A percentile compares a stretch with the other conserved stretches of the same genome.
These are phyloP conservation scores for Drosophila kambysellisi DNA, from an alignment of 2,888 invertebrate species.

Conservation along the genomic window DNA sequence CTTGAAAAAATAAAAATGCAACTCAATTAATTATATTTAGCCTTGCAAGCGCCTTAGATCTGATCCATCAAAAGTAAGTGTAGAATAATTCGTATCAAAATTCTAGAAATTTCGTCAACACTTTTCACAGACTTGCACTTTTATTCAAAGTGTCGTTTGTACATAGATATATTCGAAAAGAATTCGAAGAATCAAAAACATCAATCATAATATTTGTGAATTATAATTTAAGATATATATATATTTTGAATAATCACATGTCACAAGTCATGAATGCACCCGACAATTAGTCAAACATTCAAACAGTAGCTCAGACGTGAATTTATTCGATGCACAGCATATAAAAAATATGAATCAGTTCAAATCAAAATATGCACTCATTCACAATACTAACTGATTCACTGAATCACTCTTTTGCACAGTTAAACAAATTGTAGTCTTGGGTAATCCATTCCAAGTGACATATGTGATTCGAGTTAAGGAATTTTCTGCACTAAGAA, in stretches of 20 bases:
- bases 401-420: not conserved
- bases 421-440: not conserved
- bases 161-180: not conserved
- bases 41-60: constrained; percentile 78
- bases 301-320: constrained; percentile 5
- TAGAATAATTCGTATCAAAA: constrained; percentile 36
- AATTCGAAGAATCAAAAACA: not conserved
- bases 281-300: not conserved
- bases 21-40: constrained; percentile 66
- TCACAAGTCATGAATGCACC: not conserved
- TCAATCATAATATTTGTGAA: not conserved
- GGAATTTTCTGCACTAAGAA: too few species aligned
- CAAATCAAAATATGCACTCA: constrained; percentile 1
- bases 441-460: not conserved
- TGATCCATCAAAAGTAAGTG: constrained; percentile 81
- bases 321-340: constrained; percentile 12
- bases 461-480: not conserved
- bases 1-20: constrained; percentile 11
- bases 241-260: constrained; percentile 3
- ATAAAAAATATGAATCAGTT: not conserved
- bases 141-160: not conserved
- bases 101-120: constrained; percentile 5
- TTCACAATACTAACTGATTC: not conserved
- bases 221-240: not conserved
- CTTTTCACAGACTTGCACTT: not conserved